A percentile compares a stretch with the other conserved stretches of the same genome.
phyloP scores from a whole-genome alignment of 2,888 invertebrate species.

The Ichneumon xanthorius region DNA sequence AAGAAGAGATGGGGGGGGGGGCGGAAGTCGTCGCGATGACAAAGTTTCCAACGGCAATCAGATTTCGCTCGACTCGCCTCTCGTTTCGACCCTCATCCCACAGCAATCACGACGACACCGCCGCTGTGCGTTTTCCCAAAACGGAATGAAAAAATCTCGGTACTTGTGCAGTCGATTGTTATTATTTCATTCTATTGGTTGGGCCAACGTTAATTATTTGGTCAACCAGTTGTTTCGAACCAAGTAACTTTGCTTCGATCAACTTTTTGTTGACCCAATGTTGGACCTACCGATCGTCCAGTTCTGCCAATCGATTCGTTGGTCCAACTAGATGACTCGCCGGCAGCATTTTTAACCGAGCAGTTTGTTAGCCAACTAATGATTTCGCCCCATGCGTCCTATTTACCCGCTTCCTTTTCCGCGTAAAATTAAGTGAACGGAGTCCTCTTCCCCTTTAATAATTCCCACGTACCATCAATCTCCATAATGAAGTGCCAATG shows the following conservation, averaged over 20 bases:
- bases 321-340: neutral
- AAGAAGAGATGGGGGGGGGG: neutral
- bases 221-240: neutral
- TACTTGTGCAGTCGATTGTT: neutral
- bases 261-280: neutral
- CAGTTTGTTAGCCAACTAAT: too few species aligned
- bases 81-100: conserved; percentile 17
- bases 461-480: conserved; percentile 6
- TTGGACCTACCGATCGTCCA: too few species aligned
- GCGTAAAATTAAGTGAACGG: neutral
- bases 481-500: conserved; percentile 10
- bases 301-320: neutral
- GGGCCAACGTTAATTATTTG: neutral
- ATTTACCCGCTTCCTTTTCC: neutral
- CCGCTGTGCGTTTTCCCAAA: conserved; percentile 6
- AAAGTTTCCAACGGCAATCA: conserved; percentile 60
- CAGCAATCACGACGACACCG: conserved; percentile 26
- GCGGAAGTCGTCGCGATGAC: conserved; percentile 29
- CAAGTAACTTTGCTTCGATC: neutral
- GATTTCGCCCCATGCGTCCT: neutral
- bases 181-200: neutral
- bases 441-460: neutral
- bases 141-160: conserved; percentile 17
- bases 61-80: conserved; percentile 54
- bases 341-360: too few species aligned